Evolutionary conservation across 2,113 vertebrate species (phyloP).

Genomic region (Arenaria interpres): DNA sequence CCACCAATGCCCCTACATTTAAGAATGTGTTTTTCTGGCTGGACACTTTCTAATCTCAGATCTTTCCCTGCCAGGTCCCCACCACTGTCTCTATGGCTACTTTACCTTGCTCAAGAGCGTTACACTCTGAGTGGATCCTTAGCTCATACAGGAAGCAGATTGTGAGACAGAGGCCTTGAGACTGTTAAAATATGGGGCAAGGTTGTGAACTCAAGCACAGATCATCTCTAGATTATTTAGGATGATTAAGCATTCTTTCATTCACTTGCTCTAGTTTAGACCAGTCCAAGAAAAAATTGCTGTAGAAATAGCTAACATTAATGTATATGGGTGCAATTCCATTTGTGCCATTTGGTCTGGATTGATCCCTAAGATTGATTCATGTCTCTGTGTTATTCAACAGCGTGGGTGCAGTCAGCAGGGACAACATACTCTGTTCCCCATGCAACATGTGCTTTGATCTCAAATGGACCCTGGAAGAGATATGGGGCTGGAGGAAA

Average conservation of each 20-base stretch:
- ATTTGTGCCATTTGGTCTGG: background rate
- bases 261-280: background rate
- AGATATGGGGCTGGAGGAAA: background rate
- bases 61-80: background rate
- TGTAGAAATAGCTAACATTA: background rate
- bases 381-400: background rate
- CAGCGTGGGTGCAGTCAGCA: background rate
- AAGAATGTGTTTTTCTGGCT: background rate
- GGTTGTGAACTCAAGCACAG: background rate
- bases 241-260: background rate
- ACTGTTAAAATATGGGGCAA: background rate
- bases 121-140: background rate
- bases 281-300: background rate
- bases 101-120: background rate
- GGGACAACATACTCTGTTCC: background rate
- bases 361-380: background rate
- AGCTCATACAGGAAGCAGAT: background rate
- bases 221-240: background rate
- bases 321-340: accelerated
- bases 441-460: background rate
- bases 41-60: background rate
- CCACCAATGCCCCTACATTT: accelerated
- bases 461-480: background rate
- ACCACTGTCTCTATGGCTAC: background rate
- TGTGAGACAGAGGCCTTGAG: background rate